phyloP scores from a whole-genome alignment of 23 tunicate species.

The Styela plicata region DNA sequence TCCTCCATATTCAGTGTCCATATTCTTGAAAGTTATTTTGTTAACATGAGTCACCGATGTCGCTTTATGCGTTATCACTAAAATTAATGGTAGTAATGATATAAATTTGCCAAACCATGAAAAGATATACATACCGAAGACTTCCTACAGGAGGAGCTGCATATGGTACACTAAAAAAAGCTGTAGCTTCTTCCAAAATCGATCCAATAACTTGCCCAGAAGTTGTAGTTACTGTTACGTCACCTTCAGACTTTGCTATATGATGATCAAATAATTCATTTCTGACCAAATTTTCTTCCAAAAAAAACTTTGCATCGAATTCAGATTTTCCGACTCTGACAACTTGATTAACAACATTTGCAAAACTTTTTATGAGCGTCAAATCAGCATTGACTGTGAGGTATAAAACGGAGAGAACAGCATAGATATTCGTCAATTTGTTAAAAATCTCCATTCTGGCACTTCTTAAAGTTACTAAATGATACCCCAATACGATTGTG shows the following conservation, averaged over 20 bases:
- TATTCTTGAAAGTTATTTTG: too few relatives aligned
- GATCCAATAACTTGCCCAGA: slow-evolving; percentile 58
- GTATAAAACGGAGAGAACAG: background rate
- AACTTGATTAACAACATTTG: background rate
- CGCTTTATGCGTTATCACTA: too few relatives aligned
- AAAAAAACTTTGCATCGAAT: background rate
- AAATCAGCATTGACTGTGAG: background rate
- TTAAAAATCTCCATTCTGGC: too few relatives aligned
- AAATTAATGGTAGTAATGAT: too few relatives aligned
- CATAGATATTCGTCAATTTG: background rate
- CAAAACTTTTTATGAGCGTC: background rate
- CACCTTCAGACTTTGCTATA: background rate
- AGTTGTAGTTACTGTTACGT: slow-evolving; percentile 22
- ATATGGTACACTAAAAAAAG: slow-evolving; percentile 82
- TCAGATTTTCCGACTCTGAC: background rate
- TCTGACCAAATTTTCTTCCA: background rate
- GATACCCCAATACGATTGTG: too few relatives aligned
- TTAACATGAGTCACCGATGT: too few relatives aligned
- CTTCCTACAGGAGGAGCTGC: slow-evolving; percentile 49
- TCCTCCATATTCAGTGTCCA: too few relatives aligned
- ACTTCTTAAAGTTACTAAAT: too few relatives aligned
- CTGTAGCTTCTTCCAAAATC: slow-evolving; percentile 51
- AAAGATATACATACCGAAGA: slow-evolving; percentile 17
- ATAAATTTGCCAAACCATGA: too few relatives aligned
- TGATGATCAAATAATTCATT: background rate